Percentiles rank a stretch among this genome's conserved stretches.
Conservation (phyloP, 2,797 vertebrate species). For the Centroberyx gerrardi region DNA sequence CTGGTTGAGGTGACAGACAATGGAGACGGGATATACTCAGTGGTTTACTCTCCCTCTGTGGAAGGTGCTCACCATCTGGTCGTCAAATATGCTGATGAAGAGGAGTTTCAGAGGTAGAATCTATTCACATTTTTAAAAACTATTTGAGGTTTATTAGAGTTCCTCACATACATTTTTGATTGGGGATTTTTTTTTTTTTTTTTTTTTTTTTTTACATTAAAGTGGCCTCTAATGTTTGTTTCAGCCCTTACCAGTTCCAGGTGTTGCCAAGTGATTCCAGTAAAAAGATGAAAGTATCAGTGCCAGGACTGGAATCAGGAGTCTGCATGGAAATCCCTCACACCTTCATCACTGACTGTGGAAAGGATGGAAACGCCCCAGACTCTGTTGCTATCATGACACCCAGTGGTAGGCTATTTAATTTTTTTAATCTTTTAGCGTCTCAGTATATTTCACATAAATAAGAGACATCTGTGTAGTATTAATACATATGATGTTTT, state of each 20-base stretch:
- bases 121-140: neutral
- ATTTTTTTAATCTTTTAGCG: too few relatives aligned
- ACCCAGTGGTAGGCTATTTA: conserved; percentile 13
- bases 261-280: neutral
- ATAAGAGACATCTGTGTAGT: too few relatives aligned
- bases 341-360: conserved; percentile 30
- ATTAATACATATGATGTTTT: too few relatives aligned
- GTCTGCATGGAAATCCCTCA: conserved; percentile 16
- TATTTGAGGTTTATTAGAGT: too few relatives aligned
- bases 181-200: too few relatives aligned
- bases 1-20: conserved; percentile 80
- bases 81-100: conserved; percentile 83
- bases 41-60: conserved; percentile 83
- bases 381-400: conserved; percentile 32
- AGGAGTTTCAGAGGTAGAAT: conserved; percentile 83
- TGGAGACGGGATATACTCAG: conserved; percentile 72
- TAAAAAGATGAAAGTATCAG: neutral
- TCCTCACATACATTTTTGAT: too few relatives aligned
- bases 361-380: conserved; percentile 25
- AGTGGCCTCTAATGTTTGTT: neutral
- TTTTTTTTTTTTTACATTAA: too few relatives aligned
- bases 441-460: too few relatives aligned
- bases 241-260: conserved; percentile 7
- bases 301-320: conserved; percentile 21
- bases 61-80: conserved; percentile 85